Conservation (phyloP, 2,113 vertebrate genomes). For the Vombatus ursinus region DNA sequence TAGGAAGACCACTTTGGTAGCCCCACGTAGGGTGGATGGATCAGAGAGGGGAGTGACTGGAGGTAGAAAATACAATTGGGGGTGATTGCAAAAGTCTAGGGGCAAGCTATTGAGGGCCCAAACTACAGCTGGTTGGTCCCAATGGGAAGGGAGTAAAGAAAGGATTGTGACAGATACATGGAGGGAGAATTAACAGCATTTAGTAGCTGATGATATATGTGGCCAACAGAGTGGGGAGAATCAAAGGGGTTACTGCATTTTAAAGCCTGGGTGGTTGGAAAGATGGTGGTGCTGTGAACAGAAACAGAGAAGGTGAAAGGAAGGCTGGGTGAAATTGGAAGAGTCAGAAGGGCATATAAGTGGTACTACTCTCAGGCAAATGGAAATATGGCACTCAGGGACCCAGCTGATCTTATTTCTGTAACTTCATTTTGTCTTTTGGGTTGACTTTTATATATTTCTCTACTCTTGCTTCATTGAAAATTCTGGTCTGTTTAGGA, state of each 20-base stretch:
- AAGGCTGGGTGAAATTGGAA: not conserved
- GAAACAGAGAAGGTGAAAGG: not conserved
- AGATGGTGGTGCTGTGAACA: not conserved
- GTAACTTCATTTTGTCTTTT: not conserved
- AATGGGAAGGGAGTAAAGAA: not conserved
- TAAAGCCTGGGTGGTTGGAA: not conserved
- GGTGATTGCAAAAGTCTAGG: not conserved
- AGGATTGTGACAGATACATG: not conserved
- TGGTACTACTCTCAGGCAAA: not conserved
- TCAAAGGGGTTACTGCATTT: too few species aligned
- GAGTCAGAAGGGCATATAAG: not conserved
- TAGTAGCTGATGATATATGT: not conserved
- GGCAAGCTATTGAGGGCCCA: not conserved
- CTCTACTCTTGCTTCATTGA: not conserved
- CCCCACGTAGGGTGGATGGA: not conserved
- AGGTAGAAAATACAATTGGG: not conserved
- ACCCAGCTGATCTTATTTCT: not conserved
- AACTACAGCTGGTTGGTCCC: not conserved
- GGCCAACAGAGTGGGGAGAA: not conserved
- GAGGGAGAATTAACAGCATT: not conserved
- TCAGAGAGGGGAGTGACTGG: not conserved
- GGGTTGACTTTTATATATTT: not conserved
- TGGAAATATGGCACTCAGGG: not conserved
- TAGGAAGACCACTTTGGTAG: too few species aligned
- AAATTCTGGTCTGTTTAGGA: not conserved